These are phyloP conservation scores for Chaunax sp. DNA, from an alignment of 2,797 vertebrate species.

Conservation along the genomic window DNA sequence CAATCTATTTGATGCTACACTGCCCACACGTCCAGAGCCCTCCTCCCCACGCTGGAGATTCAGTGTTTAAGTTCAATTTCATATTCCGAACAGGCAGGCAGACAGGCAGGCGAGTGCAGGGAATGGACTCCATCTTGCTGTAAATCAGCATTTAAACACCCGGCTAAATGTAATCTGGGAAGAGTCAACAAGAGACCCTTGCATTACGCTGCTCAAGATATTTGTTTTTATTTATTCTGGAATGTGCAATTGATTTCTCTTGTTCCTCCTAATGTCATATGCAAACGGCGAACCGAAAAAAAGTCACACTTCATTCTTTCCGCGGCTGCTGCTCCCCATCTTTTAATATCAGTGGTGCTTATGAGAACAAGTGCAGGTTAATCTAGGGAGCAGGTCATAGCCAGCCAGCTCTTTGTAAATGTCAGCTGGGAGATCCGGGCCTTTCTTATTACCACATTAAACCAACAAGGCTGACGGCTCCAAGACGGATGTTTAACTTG, in stretches of 20 bases:
- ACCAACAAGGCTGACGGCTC: constrained; percentile 75
- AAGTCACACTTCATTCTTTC: constrained; percentile 72
- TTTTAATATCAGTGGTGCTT: constrained; percentile 76
- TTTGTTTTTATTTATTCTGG: constrained; percentile 81
- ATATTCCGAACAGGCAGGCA: constrained; percentile 82
- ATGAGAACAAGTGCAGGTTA: constrained; percentile 82
- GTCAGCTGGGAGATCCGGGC: constrained; percentile 78
- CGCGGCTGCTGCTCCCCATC: constrained; percentile 42
- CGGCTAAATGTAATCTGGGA: constrained; percentile 77
- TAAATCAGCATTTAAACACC: constrained; percentile 83
- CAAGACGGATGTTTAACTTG: constrained; percentile 78
- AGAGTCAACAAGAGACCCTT: constrained; percentile 76
- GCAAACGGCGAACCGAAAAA: constrained; percentile 66
- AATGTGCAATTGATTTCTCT: constrained; percentile 78
- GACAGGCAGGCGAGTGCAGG: constrained; percentile 64
- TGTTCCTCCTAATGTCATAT: constrained; percentile 74
- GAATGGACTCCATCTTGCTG: constrained; percentile 78
- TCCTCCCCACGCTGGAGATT: constrained; percentile 78
- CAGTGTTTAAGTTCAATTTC: constrained; percentile 86
- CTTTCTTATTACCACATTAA: constrained; percentile 82
- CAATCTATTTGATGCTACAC: constrained; percentile 88
- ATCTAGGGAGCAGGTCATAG: constrained; percentile 74
- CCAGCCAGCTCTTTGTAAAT: constrained; percentile 81
- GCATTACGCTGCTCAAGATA: constrained; percentile 63
- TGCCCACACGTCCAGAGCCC: constrained; percentile 83